Conservation (phyloP, 1,140 invertebrate genomes). For the Maniola jurtina region DNA sequence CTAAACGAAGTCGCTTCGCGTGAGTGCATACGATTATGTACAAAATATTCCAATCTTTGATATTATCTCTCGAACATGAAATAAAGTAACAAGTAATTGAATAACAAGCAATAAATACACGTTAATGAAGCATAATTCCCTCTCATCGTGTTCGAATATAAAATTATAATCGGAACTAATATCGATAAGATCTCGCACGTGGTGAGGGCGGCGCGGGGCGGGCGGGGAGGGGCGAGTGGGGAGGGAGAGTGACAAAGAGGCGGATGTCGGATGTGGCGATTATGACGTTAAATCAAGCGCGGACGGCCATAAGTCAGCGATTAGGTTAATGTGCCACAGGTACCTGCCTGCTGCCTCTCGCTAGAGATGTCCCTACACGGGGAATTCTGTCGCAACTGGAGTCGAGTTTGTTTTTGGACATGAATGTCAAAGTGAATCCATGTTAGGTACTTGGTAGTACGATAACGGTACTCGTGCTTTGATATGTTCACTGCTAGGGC, state of each 20-base stretch:
- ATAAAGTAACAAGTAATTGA: neutral
- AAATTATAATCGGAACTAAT: slow-evolving; percentile 21
- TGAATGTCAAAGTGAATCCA: no score
- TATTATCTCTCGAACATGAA: no score
- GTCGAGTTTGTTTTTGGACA: no score
- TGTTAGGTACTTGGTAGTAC: no score
- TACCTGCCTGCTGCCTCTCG: no score
- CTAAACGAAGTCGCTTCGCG: no score
- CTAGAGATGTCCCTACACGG: no score
- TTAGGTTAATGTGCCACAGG: slow-evolving; percentile 25
- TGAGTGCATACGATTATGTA: no score
- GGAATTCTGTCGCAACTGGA: no score
- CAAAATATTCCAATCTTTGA: no score
- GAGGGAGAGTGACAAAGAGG: slow-evolving; percentile 26
- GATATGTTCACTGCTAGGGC: no score
- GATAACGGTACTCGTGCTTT: no score
- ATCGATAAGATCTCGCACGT: slow-evolving; percentile 19
- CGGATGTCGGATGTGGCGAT: slow-evolving; percentile 33
- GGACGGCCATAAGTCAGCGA: slow-evolving; percentile 42
- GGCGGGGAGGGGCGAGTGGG: neutral
- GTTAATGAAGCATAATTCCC: neutral
- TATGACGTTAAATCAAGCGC: slow-evolving; percentile 44
- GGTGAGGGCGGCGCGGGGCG: neutral
- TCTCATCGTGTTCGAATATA: neutral
- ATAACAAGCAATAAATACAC: slow-evolving; percentile 1